Conservation (phyloP, 2,797 vertebrate genomes). For the Aselliscus stoliczkanus region DNA sequence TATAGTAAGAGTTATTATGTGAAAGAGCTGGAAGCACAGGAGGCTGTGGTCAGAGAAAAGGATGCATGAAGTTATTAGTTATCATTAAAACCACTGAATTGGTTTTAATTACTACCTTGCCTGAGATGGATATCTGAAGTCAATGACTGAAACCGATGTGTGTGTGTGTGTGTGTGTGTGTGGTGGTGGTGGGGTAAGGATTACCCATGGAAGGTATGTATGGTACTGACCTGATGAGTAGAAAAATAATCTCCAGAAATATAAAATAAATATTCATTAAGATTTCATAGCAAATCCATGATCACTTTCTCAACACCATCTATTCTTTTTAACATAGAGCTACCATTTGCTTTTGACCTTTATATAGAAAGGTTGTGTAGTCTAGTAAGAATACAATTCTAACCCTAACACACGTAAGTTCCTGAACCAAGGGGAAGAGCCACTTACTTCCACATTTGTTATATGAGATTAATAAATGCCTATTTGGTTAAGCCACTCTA, state of each 20-base stretch:
- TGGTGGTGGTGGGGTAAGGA: neutral
- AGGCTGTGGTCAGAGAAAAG: neutral
- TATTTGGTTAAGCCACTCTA: neutral
- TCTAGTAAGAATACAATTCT: neutral
- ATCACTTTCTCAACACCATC: neutral
- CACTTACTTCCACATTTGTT: neutral
- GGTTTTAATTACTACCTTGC: neutral
- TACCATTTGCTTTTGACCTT: neutral
- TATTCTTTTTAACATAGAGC: neutral
- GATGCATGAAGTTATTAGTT: neutral
- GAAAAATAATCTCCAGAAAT: neutral
- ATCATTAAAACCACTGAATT: neutral
- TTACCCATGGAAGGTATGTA: neutral
- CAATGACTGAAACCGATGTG: neutral
- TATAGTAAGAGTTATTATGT: neutral
- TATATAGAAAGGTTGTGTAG: too few species aligned
- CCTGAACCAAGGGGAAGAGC: neutral
- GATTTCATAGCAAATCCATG: neutral
- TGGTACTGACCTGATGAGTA: neutral
- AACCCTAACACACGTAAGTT: neutral
- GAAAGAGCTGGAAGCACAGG: neutral
- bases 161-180: neutral
- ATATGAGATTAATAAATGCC: neutral
- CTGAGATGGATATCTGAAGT: neutral
- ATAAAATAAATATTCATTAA: neutral